Evolutionary conservation across 2,113 vertebrate genomes (phyloP).

Genomic region (Perca flavescens): DNA sequence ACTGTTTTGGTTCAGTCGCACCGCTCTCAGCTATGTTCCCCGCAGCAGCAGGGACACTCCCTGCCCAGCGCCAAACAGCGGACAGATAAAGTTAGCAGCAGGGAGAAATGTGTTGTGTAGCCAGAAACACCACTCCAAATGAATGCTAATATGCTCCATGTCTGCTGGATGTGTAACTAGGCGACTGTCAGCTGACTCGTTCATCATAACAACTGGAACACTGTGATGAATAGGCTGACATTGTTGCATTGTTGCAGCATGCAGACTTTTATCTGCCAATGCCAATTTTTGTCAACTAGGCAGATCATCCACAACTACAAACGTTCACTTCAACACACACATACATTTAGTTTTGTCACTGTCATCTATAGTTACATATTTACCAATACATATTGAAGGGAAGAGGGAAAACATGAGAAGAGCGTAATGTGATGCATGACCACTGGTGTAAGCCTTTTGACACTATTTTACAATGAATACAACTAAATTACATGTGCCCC

Average conservation of each 20-base stretch:
- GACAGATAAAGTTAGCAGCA: background rate
- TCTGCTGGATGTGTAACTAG: background rate
- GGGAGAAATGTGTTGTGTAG: background rate
- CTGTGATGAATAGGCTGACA: background rate
- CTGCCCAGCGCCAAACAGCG: conserved; percentile 8
- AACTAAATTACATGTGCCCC: too few relatives aligned
- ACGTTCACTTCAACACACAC: background rate
- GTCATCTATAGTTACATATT: background rate
- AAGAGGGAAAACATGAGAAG: conserved; percentile 1
- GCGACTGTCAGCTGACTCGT: background rate
- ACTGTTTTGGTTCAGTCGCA: background rate
- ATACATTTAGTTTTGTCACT: background rate
- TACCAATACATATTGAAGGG: background rate
- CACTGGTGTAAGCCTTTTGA: conserved; percentile 10
- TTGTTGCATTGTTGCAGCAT: background rate
- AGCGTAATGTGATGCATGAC: conserved; percentile 17
- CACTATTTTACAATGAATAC: too few relatives aligned
- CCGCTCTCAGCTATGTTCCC: too few relatives aligned
- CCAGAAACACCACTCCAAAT: background rate
- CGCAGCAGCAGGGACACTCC: background rate
- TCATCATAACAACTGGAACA: background rate
- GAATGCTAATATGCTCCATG: background rate
- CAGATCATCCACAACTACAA: background rate
- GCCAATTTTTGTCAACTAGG: background rate
- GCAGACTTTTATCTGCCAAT: background rate